Evolutionary conservation across 1,140 invertebrate species (phyloP), one percentile per base, ranked within the genome.

Genomic region (Littorina saxatilis): DNA sequence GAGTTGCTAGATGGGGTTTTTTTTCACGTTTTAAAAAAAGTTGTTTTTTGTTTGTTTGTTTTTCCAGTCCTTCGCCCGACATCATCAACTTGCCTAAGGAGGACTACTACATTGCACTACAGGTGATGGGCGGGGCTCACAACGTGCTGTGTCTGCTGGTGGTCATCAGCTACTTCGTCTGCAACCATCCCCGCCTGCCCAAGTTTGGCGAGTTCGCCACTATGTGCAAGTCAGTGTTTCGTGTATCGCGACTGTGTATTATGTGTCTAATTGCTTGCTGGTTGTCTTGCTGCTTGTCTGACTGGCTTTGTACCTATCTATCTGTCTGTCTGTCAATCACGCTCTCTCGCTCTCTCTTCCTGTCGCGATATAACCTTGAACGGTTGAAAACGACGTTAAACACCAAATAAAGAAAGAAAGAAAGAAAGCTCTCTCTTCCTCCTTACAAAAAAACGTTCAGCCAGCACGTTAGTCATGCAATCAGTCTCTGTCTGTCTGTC

Each of bases 161-260:
- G 5, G 85, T 92, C 52, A 84, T 92, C 82, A 92, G 91, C 80
- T 92, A 92, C 85, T 92, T 92, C 82, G 85, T 92, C 37, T 90
- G 91, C 55, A 92, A 92, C 80, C 92, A 92, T 78, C 92, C 92
- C n/a, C 83, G 88, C 17, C 81, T 92, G 20, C 92, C 92, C 9
- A 84, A 89, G 80, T 74, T 86, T 7, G 82, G 82, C 29, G 82
- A 81, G 15, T 83, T 86, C 15, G 61, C 87, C 9, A 76, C 58
- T 0, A 83, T 84, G 2, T 82, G 88, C 68, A 89, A 86, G 90
- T 90, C 84, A 85, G 88, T 84, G n/a, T n/a, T n/a, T n/a, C n/a
- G n/a, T n/a, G n/a, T n/a, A n/a, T n/a, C n/a, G n/a, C n/a, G n/a
- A 37, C 1, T 5, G 63, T 23, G 35, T n/a, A n/a, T n/a, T n/a